Evolutionary conservation across 2,113 vertebrate genomes (phyloP).

Genomic region (mouse (Mus musculus)): DNA sequence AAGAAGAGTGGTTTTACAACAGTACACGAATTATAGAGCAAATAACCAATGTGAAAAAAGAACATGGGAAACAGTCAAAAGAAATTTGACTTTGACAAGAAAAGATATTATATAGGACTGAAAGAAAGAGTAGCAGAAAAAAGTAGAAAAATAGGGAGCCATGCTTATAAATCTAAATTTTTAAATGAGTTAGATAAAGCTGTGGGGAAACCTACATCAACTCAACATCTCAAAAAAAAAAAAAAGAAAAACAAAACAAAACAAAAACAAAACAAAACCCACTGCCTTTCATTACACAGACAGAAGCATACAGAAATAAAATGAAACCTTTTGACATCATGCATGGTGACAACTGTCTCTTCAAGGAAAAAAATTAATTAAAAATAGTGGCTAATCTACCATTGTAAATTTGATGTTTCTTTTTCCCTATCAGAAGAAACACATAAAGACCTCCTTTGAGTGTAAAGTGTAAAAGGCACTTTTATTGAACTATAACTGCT

Average conservation of each 20-base stretch:
- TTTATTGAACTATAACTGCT: neutral
- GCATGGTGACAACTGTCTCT: neutral
- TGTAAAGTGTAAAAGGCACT: neutral
- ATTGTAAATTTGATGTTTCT: neutral
- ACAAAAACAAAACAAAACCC: neutral
- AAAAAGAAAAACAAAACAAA: no score
- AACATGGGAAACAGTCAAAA: neutral
- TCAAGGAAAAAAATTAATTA: neutral
- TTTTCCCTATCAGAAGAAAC: neutral
- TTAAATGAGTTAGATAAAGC: slow-evolving; percentile 26
- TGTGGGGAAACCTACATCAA: slow-evolving; percentile 29
- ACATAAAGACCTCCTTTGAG: neutral
- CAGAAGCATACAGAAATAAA: neutral
- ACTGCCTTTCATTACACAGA: neutral
- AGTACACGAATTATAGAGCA: neutral
- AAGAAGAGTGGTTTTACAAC: neutral
- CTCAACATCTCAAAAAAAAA: neutral
- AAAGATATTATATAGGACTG: neutral
- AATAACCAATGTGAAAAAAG: slow-evolving; percentile 27
- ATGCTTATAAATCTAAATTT: neutral
- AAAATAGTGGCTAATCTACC: neutral
- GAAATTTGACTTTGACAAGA: slow-evolving; percentile 1
- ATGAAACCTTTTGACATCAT: neutral
- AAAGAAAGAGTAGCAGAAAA: neutral
- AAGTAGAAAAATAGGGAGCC: neutral